phyloP scores from a whole-genome alignment of 2,888 invertebrate species.

The Tromatobia lineatoria region DNA sequence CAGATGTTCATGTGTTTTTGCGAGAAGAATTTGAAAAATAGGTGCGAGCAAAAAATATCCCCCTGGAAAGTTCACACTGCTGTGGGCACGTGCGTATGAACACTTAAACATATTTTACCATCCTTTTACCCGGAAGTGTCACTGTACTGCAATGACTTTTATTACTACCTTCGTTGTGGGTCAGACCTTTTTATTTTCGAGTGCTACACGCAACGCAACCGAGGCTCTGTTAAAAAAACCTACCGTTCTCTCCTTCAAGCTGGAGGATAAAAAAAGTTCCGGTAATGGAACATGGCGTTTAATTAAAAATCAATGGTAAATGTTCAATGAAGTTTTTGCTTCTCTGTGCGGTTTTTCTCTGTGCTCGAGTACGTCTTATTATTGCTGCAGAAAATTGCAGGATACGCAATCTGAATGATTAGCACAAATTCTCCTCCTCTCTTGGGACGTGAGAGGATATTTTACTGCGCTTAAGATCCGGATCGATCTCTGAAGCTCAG shows the following conservation, averaged over 20 bases:
- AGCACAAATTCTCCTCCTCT: conserved; percentile 58
- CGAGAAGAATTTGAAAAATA: conserved; percentile 5
- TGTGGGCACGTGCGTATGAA: conserved; percentile 10
- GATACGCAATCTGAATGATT: conserved; percentile 62
- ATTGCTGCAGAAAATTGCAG: conserved; percentile 65
- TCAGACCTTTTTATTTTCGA: conserved; percentile 15
- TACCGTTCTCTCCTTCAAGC: not conserved
- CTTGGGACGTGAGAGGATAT: conserved; percentile 48
- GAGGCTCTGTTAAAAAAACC: not conserved
- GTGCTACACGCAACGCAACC: not conserved
- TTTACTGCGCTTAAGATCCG: conserved; percentile 14
- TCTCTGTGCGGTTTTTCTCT: not conserved
- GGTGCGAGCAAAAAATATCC: conserved; percentile 8
- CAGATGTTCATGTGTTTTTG: conserved; percentile 26
- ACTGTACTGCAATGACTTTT: conserved; percentile 20
- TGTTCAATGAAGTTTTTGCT: not conserved
- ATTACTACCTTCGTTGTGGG: conserved; percentile 24
- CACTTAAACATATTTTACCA: conserved; percentile 23
- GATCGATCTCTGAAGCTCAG: conserved; percentile 13
- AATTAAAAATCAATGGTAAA: not conserved
- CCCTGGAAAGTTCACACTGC: not conserved
- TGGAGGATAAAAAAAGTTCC: not conserved
- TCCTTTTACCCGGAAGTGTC: conserved; percentile 50
- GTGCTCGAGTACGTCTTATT: conserved; percentile 42
- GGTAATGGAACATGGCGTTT: not conserved